phyloP scores from a whole-genome alignment of 2,797 vertebrate genomes.

The Macroramphosus scolopax region DNA sequence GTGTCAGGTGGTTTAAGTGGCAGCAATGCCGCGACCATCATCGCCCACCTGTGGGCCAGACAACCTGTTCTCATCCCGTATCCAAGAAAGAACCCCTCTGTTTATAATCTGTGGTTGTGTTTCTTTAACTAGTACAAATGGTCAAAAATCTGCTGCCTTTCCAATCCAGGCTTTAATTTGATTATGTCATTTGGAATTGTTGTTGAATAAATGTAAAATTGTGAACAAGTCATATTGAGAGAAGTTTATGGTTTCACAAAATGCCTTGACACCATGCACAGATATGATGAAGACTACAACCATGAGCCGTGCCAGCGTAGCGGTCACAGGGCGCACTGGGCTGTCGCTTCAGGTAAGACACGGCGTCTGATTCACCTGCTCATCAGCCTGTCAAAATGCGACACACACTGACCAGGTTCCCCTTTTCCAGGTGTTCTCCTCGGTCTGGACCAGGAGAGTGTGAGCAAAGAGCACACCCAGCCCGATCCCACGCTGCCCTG shows the following conservation, averaged over 20 bases:
- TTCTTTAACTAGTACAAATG: too few relatives aligned
- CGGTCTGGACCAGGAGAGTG: conserved; percentile 62
- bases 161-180: too few relatives aligned
- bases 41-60: conserved; percentile 78
- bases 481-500: conserved; percentile 72
- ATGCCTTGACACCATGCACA: conserved; percentile 65
- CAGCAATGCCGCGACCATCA: conserved; percentile 69
- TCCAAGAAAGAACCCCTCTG: conserved; percentile 60
- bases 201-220: too few relatives aligned
- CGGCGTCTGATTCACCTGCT: neutral
- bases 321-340: conserved; percentile 90
- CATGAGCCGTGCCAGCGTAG: conserved; percentile 84
- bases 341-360: conserved; percentile 82
- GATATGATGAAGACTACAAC: conserved; percentile 92
- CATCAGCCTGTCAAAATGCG: neutral
- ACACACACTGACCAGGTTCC: neutral
- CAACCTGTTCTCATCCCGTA: conserved; percentile 88
- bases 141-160: too few relatives aligned
- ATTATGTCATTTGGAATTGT: too few relatives aligned
- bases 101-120: neutral
- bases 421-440: conserved; percentile 79
- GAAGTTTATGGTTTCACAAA: too few relatives aligned
- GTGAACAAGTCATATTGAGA: too few relatives aligned
- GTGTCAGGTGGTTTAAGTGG: conserved; percentile 80
- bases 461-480: conserved; percentile 32